Evolutionary conservation across 64 coral and sea anemone species (phyloP).

Genomic region (Actinia tenebrosa): DNA sequence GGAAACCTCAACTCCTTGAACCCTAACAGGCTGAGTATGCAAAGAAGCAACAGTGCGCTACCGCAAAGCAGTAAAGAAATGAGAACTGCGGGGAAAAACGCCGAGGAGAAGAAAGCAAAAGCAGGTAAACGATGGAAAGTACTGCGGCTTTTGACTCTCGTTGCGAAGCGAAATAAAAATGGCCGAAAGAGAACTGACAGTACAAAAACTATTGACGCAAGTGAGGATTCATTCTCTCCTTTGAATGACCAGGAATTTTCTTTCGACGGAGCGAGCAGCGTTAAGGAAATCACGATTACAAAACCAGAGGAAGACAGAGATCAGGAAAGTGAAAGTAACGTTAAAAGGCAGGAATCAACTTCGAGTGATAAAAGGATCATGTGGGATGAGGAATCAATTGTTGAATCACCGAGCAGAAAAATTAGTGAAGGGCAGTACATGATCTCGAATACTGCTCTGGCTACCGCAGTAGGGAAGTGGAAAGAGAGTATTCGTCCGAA

Average conservation of each 20-base stretch:
- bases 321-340: neutral
- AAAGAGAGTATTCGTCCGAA: neutral
- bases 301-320: neutral
- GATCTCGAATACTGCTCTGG: neutral
- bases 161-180: slow-evolving; percentile 5
- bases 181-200: neutral
- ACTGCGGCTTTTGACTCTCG: neutral
- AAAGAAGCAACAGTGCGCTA: slow-evolving; percentile 11
- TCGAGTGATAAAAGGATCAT: neutral
- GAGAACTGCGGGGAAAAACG: neutral
- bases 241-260: neutral
- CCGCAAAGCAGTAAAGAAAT: slow-evolving; percentile 13
- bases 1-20: neutral
- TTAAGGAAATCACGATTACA: slow-evolving; percentile 9
- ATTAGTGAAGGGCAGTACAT: slow-evolving; percentile 5
- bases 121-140: slow-evolving; percentile 20
- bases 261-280: neutral
- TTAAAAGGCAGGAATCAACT: neutral
- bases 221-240: neutral
- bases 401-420: neutral
- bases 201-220: neutral
- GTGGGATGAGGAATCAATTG: slow-evolving; percentile 4
- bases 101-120: neutral
- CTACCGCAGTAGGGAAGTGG: slow-evolving; percentile 1
- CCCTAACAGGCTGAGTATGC: neutral